Evolutionary conservation across 2,113 vertebrate genomes (phyloP).

Genomic region (Vireo altiloquus): DNA sequence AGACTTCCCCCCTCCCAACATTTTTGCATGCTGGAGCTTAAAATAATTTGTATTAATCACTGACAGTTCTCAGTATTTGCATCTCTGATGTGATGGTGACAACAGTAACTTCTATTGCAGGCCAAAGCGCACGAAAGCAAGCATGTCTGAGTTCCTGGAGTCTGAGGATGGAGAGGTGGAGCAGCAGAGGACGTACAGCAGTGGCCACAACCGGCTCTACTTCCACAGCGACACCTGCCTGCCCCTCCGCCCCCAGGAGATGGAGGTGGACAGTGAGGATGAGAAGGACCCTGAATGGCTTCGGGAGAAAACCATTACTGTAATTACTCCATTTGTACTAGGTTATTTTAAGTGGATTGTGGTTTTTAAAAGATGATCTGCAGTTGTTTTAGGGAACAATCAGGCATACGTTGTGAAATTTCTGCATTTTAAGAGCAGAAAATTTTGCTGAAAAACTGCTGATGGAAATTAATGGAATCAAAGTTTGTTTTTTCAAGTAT

Average conservation of each 20-base stretch:
- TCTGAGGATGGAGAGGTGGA: conserved; percentile 96
- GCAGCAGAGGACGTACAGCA: conserved; percentile 95
- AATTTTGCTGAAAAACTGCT: not conserved
- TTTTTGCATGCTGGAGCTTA: not conserved
- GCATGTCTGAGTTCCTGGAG: conserved; percentile 96
- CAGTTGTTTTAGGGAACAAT: not conserved
- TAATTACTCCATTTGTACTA: conserved; percentile 60
- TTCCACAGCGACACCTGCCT: conserved; percentile 98
- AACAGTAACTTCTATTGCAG: conserved; percentile 52
- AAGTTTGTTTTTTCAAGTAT: not conserved
- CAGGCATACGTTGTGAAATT: rapidly evolving
- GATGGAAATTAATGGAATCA: not conserved
- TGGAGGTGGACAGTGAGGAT: conserved; percentile 97
- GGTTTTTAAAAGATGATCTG: not conserved
- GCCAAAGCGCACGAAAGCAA: conserved; percentile 95
- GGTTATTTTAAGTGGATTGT: not conserved
- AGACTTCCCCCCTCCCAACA: rapidly evolving
- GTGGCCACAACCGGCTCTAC: conserved; percentile 96
- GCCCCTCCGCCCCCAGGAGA: conserved; percentile 95
- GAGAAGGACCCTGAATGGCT: conserved; percentile 97
- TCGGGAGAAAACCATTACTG: conserved; percentile 95
- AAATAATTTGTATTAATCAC: not conserved
- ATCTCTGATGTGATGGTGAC: not conserved
- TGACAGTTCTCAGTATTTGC: not conserved
- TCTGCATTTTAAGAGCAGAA: not conserved